A percentile compares a stretch with the other conserved stretches of the same genome.
These are phyloP conservation scores for Bovichtus diacanthus DNA, from an alignment of 2,797 vertebrate genomes.

Conservation along the genomic window DNA sequence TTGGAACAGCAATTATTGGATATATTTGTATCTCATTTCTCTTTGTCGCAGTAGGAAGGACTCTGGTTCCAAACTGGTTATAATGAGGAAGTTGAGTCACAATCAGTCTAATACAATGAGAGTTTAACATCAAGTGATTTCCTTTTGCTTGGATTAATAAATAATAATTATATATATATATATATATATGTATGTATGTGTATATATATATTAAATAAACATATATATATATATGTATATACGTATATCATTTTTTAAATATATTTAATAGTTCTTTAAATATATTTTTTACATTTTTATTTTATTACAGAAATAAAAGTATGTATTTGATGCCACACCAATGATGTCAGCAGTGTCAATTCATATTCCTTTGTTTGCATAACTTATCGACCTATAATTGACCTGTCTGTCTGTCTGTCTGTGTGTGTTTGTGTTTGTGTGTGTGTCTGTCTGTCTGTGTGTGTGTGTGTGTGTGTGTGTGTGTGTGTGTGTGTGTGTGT, in stretches of 20 bases:
- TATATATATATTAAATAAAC: too few species aligned
- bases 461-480: constrained; percentile 17
- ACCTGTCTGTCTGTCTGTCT: constrained; percentile 4
- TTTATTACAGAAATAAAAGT: too few species aligned
- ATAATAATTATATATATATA: too few species aligned
- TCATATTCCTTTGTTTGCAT: not conserved
- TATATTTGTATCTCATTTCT: not conserved
- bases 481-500: constrained; percentile 19
- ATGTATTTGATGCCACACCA: constrained; percentile 3
- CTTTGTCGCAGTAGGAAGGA: not conserved
- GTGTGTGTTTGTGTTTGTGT: constrained; percentile 1
- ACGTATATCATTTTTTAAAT: too few species aligned
- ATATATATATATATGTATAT: too few species aligned
- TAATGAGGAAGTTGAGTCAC: too few species aligned
- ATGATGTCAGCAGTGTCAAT: not conserved
- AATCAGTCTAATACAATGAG: constrained; percentile 1
- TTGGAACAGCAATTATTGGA: too few species aligned
- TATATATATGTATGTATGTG: too few species aligned
- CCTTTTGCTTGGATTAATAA: too few species aligned
- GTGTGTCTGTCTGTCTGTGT: constrained; percentile 21
- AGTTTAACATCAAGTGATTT: not conserved
- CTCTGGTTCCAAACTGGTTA: too few species aligned
- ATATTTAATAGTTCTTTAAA: too few species aligned
- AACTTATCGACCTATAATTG: not conserved
- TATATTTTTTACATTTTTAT: too few species aligned